Percentiles rank a stretch among this genome's conserved stretches.
phyloP scores from a whole-genome alignment of 2,113 vertebrate genomes.

The Osmerus eperlanus region DNA sequence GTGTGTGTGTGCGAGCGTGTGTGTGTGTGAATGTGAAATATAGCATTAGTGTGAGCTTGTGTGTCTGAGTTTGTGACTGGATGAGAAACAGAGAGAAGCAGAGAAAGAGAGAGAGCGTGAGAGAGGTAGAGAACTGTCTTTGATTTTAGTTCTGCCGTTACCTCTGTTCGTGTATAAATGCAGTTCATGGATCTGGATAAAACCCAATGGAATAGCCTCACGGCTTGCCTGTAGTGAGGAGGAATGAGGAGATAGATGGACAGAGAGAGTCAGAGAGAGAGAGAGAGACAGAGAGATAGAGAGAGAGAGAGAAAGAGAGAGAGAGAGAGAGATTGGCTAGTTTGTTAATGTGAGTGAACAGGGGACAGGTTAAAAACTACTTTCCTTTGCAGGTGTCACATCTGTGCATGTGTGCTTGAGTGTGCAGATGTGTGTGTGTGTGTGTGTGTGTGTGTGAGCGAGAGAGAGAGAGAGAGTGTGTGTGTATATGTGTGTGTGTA shows the following conservation, averaged over 20 bases:
- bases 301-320: no score
- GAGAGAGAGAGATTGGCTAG: neutral
- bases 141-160: no score
- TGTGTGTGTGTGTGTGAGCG: no score
- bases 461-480: neutral
- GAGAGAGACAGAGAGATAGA: no score
- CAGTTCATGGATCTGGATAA: neutral
- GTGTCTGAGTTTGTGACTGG: no score
- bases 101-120: neutral
- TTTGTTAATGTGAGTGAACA: slow-evolving; percentile 8
- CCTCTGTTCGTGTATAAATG: no score
- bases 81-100: neutral
- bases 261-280: neutral
- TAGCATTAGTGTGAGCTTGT: no score
- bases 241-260: neutral
- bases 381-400: slow-evolving; percentile 29
- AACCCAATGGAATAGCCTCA: neutral
- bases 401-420: no score
- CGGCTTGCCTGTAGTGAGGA: slow-evolving; percentile 1
- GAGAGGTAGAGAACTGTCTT: no score
- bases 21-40: neutral
- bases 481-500: neutral
- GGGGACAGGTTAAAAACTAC: slow-evolving; percentile 19
- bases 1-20: neutral
- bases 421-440: no score